Base-by-base conservation (phyloP, 2,113 vertebrate genomes). In the Epinephelus lanceolatus region DNA sequence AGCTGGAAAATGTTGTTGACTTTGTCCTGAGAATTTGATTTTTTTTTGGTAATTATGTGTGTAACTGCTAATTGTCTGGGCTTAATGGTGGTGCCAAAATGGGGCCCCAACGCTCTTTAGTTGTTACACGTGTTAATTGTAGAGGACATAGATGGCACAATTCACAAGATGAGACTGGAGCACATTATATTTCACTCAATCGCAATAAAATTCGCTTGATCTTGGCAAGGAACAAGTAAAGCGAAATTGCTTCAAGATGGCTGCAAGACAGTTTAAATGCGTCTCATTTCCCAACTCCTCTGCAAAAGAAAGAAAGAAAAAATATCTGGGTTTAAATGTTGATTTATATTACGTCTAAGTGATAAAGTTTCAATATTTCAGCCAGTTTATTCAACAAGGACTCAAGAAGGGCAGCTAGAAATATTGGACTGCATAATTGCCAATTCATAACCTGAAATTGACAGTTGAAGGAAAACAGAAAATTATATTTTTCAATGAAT, bases 401-500 rank as follows among this genome's bases (percentile, higher is more conserved):
- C 86, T 88, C 65, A 37, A 91, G 84, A 86, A 89, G 89, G 86
- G 79, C 88, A 89, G 79, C 85, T 80, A 67, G 65, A 90, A 88
- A 92, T 93, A 90, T 89, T 90, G 84, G 88, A 93, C 91, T 93
- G 76, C 91, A 91, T 92, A 93, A 94, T 94, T 94, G 88, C 91
- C 91, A 94, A 94, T 95, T 94, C 88, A 94, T 91, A 82, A 55
- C 55, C 77, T 79, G 87, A 94, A 94, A 95, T 88, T 93, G 91
- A 92, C 91, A 88, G 92, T 90, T 89, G 91, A 87, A 85, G 90
- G 86, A 90, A 94, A 94, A 94, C 86, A 86, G 91, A 95, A 93
- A 94, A 94, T 95, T 86, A 81, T 88, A 89, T 94, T 92, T 94
- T 93, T 88, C 88, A 92, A 90, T 91, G 84, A 92, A 92, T 92